phyloP scores from a whole-genome alignment of 2,113 vertebrate genomes.

The Poeciliopsis turrubarensis region DNA sequence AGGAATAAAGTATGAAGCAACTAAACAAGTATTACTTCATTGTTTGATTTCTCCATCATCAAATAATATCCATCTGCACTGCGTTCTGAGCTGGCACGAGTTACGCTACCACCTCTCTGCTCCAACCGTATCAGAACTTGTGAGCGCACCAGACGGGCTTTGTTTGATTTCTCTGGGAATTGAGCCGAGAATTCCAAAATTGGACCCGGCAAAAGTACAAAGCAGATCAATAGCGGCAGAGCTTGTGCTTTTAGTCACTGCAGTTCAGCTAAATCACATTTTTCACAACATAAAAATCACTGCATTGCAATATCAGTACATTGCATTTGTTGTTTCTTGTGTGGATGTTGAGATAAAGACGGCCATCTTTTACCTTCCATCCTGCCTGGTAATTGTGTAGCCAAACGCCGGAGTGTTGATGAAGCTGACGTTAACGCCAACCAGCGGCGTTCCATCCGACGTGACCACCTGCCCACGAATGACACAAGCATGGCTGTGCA shows the following conservation, averaged over 20 bases:
- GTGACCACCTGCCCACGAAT: slow-evolving; percentile 98
- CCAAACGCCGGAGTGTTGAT: slow-evolving; percentile 90
- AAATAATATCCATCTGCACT: slow-evolving; percentile 65
- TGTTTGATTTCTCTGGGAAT: slow-evolving; percentile 77
- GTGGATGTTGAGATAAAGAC: not conserved
- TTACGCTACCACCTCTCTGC: slow-evolving; percentile 53
- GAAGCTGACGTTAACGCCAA: slow-evolving; percentile 99
- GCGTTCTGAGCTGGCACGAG: slow-evolving; percentile 66
- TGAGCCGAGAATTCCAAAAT: slow-evolving; percentile 71
- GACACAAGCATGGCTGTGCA: slow-evolving; percentile 90
- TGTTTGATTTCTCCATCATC: slow-evolving; percentile 37
- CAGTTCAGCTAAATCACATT: slow-evolving; percentile 38
- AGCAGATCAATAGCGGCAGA: slow-evolving; percentile 67
- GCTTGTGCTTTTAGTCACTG: slow-evolving; percentile 50
- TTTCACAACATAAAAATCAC: slow-evolving; percentile 39
- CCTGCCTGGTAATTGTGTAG: slow-evolving; percentile 95
- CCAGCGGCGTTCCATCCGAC: slow-evolving; percentile 93
- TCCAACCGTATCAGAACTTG: slow-evolving; percentile 72
- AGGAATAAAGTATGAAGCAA: not conserved
- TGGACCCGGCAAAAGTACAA: slow-evolving; percentile 67
- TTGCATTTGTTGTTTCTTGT: not conserved
- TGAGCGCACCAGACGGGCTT: slow-evolving; percentile 70
- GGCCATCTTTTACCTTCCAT: slow-evolving; percentile 87
- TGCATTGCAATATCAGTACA: too few species aligned
- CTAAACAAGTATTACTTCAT: slow-evolving; percentile 45